phyloP scores from a whole-genome alignment of 2,888 invertebrate species.

The Carterocephalus palaemon region DNA sequence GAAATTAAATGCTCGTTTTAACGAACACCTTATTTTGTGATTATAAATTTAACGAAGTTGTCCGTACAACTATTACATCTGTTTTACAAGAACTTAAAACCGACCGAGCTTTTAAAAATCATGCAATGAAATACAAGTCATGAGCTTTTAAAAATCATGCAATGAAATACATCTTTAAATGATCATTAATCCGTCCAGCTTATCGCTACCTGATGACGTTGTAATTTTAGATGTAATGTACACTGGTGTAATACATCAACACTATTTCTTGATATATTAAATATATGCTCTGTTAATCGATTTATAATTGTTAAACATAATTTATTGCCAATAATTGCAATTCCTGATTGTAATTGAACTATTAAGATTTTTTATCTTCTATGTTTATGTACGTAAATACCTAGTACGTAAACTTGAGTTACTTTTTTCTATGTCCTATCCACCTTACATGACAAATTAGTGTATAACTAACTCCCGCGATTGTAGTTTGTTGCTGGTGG shows the following conservation, averaged over 20 bases:
- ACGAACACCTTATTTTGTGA: conserved; percentile 1
- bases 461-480: no score
- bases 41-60: no score
- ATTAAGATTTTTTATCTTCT: no score
- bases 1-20: not conserved
- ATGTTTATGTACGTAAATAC: not conserved
- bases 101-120: conserved; percentile 6
- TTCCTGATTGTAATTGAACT: conserved; percentile 9
- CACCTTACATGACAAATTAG: no score
- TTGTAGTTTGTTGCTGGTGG: no score
- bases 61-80: conserved; percentile 1
- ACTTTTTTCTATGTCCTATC: no score
- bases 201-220: conserved; percentile 44
- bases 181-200: conserved; percentile 40
- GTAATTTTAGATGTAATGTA: conserved; percentile 37
- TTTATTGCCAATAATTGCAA: conserved; percentile 15
- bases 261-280: conserved; percentile 13
- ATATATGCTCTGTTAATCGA: conserved; percentile 13
- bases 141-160: conserved; percentile 26
- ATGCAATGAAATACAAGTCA: conserved; percentile 24
- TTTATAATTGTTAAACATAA: conserved; percentile 20
- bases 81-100: conserved; percentile 5
- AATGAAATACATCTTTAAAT: conserved; percentile 30
- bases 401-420: conserved; percentile 2
- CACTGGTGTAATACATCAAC: conserved; percentile 13